Percentiles rank a stretch among this genome's conserved stretches.
Conservation (phyloP, 2,797 vertebrate species). For the Spinus olivaceus region DNA sequence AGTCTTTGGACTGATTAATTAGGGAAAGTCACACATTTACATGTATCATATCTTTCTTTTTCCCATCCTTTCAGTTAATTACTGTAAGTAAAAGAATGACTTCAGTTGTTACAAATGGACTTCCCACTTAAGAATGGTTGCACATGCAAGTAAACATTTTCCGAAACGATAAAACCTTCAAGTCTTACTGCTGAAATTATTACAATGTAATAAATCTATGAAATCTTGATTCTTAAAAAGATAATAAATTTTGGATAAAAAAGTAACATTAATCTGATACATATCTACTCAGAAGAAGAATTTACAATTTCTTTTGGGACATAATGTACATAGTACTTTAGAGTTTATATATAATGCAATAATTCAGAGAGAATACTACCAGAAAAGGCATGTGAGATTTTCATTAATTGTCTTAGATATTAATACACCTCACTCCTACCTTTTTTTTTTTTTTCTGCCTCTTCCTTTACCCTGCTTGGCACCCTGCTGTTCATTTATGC, state of each 20-base stretch:
- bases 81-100: background rate
- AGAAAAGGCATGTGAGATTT: background rate
- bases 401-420: background rate
- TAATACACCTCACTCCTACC: background rate
- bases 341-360: background rate
- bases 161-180: background rate
- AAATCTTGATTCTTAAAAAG: background rate
- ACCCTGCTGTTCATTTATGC: background rate
- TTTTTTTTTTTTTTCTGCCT: fast-evolving
- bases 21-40: background rate
- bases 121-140: background rate
- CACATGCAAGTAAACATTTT: background rate
- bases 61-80: background rate
- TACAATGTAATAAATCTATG: background rate
- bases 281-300: background rate
- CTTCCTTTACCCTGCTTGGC: background rate
- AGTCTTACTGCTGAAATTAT: background rate
- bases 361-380: background rate
- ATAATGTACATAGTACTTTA: background rate
- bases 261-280: background rate
- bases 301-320: background rate
- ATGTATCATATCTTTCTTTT: background rate
- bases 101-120: background rate
- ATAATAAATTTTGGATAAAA: background rate
- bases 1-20: background rate